Percentiles rank a stretch among this genome's conserved stretches.
phyloP scores from a whole-genome alignment of 2,797 vertebrate genomes.

The Poeciliopsis paucimaculata region DNA sequence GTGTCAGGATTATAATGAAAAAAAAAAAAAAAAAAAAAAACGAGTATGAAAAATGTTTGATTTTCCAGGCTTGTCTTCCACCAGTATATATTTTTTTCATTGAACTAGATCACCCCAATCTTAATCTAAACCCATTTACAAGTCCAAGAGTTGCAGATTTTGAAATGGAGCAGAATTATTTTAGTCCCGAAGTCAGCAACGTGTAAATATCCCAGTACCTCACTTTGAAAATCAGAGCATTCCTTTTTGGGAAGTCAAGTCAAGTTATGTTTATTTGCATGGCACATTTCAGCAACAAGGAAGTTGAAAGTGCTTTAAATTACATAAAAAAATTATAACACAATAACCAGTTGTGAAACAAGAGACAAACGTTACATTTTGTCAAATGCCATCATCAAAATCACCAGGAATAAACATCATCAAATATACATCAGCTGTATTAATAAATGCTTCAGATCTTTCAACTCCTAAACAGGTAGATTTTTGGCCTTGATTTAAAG shows the following conservation, averaged over 20 bases:
- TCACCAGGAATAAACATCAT: too few species aligned
- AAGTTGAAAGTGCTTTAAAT: too few species aligned
- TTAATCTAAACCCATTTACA: neutral
- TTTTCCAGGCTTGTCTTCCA: neutral
- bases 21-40: neutral
- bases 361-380: too few species aligned
- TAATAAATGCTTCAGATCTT: too few species aligned
- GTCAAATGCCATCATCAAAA: too few species aligned
- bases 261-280: too few species aligned
- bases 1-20: neutral
- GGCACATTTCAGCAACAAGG: too few species aligned
- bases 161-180: neutral
- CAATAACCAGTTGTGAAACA: too few species aligned
- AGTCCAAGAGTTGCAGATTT: neutral
- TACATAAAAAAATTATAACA: too few species aligned
- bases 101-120: neutral
- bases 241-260: neutral
- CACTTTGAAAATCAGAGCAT: neutral
- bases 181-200: neutral
- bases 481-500: too few species aligned
- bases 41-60: neutral
- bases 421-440: too few species aligned
- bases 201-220: neutral
- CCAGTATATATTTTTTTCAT: neutral
- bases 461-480: too few species aligned